These are phyloP conservation scores for Aricia agestis DNA, from an alignment of 1,140 invertebrate genomes.

Conservation along the genomic window DNA sequence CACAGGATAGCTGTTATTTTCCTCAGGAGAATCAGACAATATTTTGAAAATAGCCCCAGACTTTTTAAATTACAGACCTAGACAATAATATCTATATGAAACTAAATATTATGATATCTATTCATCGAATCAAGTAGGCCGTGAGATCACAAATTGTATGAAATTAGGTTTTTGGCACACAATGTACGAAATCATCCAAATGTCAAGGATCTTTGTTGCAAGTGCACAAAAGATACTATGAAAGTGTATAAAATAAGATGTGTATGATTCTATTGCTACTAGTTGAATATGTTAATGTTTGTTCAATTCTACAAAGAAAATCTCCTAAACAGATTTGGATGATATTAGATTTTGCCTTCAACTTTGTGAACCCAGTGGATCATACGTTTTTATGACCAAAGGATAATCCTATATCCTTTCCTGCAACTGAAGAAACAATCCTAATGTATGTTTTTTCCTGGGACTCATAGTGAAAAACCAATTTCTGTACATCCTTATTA, in stretches of 20 bases:
- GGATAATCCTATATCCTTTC: neutral
- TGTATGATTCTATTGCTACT: neutral
- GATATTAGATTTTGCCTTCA: neutral
- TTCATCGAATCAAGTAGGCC: slow-evolving; percentile 1
- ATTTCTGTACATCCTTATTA: no score
- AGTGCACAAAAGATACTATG: slow-evolving; percentile 38
- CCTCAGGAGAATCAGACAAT: no score
- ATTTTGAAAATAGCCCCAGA: no score
- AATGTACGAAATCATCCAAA: slow-evolving; percentile 9
- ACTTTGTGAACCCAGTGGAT: neutral
- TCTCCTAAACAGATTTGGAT: neutral
- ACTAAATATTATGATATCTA: neutral
- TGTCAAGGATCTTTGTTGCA: slow-evolving; percentile 36
- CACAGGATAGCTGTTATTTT: no score
- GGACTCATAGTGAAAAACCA: no score
- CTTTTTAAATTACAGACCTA: no score
- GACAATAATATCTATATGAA: neutral
- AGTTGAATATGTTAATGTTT: no score
- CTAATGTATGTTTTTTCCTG: no score
- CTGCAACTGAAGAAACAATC: neutral
- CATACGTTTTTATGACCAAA: neutral
- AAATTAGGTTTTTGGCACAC: slow-evolving; percentile 12
- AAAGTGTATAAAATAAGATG: neutral
- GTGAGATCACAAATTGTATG: neutral
- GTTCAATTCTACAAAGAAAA: no score